Conservation (phyloP, 35 echinoderm and acorn worm species). For the Patiria miniata region DNA sequence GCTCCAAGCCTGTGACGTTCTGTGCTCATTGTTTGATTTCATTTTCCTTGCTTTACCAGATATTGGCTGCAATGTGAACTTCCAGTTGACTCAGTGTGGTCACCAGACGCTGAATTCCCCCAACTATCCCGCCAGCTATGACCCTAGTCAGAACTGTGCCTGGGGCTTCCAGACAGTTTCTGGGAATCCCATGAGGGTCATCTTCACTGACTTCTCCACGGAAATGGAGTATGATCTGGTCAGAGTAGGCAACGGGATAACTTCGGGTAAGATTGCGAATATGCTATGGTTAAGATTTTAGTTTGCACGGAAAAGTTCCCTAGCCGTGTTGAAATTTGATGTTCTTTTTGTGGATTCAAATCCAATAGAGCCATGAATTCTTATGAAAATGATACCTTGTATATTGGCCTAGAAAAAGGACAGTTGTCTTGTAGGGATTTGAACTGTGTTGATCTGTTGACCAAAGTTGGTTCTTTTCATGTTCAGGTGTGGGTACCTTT, state of each 20-base stretch:
- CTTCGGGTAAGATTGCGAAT: background rate
- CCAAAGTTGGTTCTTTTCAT: background rate
- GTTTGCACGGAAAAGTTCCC: too few species aligned
- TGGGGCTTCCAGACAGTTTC: background rate
- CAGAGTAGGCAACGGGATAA: background rate
- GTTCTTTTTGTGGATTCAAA: too few species aligned
- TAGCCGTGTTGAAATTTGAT: too few species aligned
- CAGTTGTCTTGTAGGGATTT: too few species aligned
- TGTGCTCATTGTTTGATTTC: too few species aligned
- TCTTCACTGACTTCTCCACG: background rate
- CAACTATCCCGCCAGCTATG: background rate
- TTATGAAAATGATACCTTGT: too few species aligned
- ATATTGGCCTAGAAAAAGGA: too few species aligned
- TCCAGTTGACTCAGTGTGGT: background rate
- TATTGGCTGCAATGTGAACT: background rate
- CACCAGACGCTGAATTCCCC: background rate
- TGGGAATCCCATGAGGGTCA: background rate
- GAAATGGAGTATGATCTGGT: background rate
- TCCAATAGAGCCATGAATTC: too few species aligned
- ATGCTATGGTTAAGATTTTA: too few species aligned
- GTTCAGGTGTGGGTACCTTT: background rate
- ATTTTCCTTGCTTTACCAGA: background rate
- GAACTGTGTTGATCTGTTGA: too few species aligned
- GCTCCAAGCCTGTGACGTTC: too few species aligned
- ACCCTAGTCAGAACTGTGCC: background rate